Percentiles rank a stretch among this genome's conserved stretches.
Conservation (phyloP, 2,113 vertebrate genomes). For the Excalfactoria chinensis region DNA sequence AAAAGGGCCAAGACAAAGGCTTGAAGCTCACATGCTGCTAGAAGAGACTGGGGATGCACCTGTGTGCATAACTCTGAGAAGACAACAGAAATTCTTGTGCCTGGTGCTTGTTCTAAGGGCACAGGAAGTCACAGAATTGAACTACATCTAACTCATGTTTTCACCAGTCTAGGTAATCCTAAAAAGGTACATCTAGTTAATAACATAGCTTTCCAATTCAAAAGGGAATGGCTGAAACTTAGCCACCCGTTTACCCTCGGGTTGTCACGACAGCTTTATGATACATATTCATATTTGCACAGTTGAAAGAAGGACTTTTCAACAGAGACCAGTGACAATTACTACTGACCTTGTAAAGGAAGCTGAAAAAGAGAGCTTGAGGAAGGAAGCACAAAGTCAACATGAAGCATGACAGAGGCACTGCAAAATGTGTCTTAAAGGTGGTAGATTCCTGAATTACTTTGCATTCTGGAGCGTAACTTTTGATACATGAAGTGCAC, state of each 20-base stretch:
- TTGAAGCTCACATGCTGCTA: background rate
- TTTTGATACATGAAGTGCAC: accelerated
- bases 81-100: background rate
- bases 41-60: background rate
- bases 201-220: background rate
- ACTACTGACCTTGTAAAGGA: background rate
- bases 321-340: background rate
- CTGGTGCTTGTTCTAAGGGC: background rate
- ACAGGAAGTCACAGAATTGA: background rate
- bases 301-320: background rate
- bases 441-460: background rate
- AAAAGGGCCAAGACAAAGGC: background rate
- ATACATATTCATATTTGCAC: background rate
- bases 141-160: background rate
- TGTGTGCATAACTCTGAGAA: background rate
- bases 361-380: too few relatives aligned
- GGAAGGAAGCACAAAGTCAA: background rate
- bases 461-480: background rate
- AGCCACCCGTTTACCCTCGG: background rate
- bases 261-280: background rate
- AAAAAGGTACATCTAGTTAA: background rate
- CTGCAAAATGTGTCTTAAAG: background rate
- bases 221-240: background rate
- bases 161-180: background rate
- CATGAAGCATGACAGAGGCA: background rate